phyloP scores from a whole-genome alignment of 2,888 invertebrate genomes.

The Yponomeuta sedellus region DNA sequence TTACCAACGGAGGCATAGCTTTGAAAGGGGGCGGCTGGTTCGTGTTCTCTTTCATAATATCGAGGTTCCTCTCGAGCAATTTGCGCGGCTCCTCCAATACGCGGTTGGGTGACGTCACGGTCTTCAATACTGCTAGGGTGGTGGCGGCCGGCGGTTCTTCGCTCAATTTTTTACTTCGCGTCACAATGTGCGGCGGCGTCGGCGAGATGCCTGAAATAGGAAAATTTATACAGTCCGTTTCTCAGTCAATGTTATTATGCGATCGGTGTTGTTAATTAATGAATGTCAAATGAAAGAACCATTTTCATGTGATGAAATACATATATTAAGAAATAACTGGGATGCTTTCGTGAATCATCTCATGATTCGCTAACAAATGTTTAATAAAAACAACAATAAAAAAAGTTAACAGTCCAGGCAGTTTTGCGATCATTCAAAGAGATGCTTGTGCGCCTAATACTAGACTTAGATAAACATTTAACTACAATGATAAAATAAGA shows the following conservation, averaged over 20 bases:
- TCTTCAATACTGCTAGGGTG: constrained; percentile 17
- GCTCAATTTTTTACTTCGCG: constrained; percentile 54
- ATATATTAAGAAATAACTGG: constrained; percentile 6
- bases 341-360: not conserved
- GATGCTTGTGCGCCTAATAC: not conserved
- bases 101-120: constrained; percentile 5
- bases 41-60: constrained; percentile 23
- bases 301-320: constrained; percentile 9
- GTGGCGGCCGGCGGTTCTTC: constrained; percentile 34
- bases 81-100: constrained; percentile 10
- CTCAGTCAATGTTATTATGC: not conserved
- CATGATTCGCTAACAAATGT: not conserved
- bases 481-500: not conserved
- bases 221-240: constrained; percentile 49
- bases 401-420: constrained; percentile 5
- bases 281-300: constrained; percentile 2
- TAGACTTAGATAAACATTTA: constrained; percentile 1
- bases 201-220: constrained; percentile 50
- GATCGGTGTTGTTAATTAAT: not conserved
- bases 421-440: constrained; percentile 10
- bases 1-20: not conserved
- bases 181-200: constrained; percentile 48
- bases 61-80: constrained; percentile 22
- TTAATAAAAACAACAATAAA: constrained; percentile 6
- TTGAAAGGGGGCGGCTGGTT: constrained; percentile 16